phyloP scores from a whole-genome alignment of 1,140 invertebrate species.

The Euura lappo region DNA sequence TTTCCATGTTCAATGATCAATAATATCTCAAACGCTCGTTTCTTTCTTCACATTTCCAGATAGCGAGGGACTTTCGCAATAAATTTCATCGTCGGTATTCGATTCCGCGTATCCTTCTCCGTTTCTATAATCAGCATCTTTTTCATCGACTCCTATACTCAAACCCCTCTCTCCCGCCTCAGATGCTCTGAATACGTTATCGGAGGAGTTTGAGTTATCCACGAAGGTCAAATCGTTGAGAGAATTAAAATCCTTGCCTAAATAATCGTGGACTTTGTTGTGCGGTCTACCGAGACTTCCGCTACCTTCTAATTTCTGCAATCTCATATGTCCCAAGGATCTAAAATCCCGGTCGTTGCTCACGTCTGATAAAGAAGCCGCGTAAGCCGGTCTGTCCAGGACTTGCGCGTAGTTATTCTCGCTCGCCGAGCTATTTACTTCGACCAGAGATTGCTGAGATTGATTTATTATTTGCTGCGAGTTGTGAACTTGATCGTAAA shows the following conservation, averaged over 20 bases:
- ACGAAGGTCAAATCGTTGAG: slow-evolving; percentile 41
- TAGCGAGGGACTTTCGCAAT: slow-evolving; percentile 25
- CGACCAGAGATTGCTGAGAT: slow-evolving; percentile 30
- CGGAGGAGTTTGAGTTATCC: slow-evolving; percentile 15
- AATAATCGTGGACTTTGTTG: slow-evolving; percentile 23
- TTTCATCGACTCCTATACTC: background rate
- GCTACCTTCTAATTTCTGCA: slow-evolving; percentile 29
- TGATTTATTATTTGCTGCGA: slow-evolving; percentile 34
- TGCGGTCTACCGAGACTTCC: slow-evolving; percentile 14
- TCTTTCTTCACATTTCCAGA: slow-evolving; percentile 46
- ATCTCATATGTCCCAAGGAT: slow-evolving; percentile 23
- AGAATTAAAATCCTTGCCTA: slow-evolving; percentile 36
- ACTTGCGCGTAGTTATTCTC: slow-evolving; percentile 27
- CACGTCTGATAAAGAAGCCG: background rate
- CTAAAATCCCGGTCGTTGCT: slow-evolving; percentile 23
- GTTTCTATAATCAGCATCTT: background rate
- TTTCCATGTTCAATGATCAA: background rate
- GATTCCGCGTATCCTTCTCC: background rate
- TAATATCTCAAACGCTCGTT: slow-evolving; percentile 49
- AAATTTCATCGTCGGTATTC: slow-evolving; percentile 28
- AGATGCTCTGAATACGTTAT: background rate
- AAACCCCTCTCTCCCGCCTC: background rate
- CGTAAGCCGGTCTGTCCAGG: background rate
- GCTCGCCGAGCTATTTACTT: slow-evolving; percentile 32
- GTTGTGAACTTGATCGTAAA: slow-evolving; percentile 31